A percentile compares a stretch with the other conserved stretches of the same genome.
Evolutionary conservation across 2,113 vertebrate species (phyloP).

Genomic region (Stomatorhinus ivindoensis): DNA sequence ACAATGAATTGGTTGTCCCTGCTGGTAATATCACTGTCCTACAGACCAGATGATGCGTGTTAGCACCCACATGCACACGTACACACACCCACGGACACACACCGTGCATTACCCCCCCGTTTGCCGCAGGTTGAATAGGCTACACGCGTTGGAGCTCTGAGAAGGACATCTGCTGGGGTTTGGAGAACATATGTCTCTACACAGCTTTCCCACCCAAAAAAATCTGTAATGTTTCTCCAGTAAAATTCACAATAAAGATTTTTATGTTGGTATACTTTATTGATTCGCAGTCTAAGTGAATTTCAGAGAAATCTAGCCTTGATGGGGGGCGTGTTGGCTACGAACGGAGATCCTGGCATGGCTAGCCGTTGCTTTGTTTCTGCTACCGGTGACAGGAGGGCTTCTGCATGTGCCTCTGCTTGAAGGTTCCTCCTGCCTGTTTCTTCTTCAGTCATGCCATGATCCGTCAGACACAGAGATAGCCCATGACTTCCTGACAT

Average conservation of each 20-base stretch:
- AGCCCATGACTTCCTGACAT: background rate
- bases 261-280: conserved; percentile 21
- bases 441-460: background rate
- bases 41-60: background rate
- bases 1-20: background rate
- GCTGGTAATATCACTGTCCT: background rate
- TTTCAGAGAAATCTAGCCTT: background rate
- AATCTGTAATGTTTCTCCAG: conserved; percentile 42
- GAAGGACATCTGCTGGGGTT: conserved; percentile 57
- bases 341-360: background rate
- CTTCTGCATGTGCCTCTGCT: background rate
- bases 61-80: conserved; percentile 6
- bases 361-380: background rate
- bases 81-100: background rate
- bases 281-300: background rate
- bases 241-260: conserved; percentile 18
- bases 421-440: background rate
- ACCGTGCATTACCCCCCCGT: background rate
- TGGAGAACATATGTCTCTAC: conserved; percentile 56
- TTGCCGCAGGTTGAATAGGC: conserved; percentile 30
- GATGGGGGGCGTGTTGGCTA: background rate
- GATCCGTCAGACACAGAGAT: background rate
- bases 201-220: conserved; percentile 36
- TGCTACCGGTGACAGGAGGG: background rate
- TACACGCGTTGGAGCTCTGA: conserved; percentile 40